Base-by-base conservation (phyloP, 2,888 invertebrate genomes). In the Drosophila buzzatii region DNA sequence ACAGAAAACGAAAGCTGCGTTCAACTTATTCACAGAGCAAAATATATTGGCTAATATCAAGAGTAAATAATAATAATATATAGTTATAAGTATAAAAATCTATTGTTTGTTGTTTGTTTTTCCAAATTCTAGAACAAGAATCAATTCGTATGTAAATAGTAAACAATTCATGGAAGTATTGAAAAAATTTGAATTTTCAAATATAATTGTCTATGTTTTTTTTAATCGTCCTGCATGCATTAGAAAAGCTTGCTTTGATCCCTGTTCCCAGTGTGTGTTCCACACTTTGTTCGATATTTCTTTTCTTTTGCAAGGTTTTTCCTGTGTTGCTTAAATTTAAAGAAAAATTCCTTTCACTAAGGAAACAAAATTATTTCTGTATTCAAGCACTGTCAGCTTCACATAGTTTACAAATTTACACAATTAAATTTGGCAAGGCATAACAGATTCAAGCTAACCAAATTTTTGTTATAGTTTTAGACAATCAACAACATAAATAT, bases 401-500 rank as follows among this genome's bases (percentile, higher is more conserved):
- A 59, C 51, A 59, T 75, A 55, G 35, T 31, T 69, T 44, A 18
- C 41, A 66, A 79, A 79, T 58, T 75, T 68, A 56, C 52, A 71
- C 56, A 52, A 63, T 60, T 47, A 27, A 70, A 45, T 53, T 44
- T 41, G 58, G 59, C 20, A 64, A 72, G 9, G 60, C 51, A 53
- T 8, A 57, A 41, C 14, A 62, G 51, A 64, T 23, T 64, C 49
- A 81, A 81, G 81, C 78, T 67, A 53, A 77, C 75, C 73, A 67
- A 76, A 49, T 73, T 81, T 90, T 71, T 84, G 84, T 90, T 90
- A 79, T 83, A 88, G 84, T 90, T 90, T 90, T 90, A 90, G 90
- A 90, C 91, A 89, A 89, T 90, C 89, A 90, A 80, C 70, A 65
- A 56, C 60, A 65, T 57, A 63, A 65, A 80, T 55, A 82, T 52